Conservation (phyloP, 2,797 vertebrate species). For the Ambastaia sidthimunki region DNA sequence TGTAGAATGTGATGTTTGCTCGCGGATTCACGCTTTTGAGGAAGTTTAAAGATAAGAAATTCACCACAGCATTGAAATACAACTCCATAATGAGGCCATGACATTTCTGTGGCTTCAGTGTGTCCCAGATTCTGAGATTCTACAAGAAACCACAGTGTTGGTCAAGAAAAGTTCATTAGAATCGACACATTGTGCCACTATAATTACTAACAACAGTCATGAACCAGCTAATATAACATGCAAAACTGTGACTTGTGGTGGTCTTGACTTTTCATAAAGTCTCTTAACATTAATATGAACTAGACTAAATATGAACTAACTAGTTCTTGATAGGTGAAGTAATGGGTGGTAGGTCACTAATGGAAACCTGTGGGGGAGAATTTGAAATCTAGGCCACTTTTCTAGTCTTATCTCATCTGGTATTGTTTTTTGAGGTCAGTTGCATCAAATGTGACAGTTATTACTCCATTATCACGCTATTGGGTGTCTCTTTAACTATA, state of each 20-base stretch:
- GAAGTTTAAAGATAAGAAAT: slow-evolving; percentile 35
- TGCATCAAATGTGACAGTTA: background rate
- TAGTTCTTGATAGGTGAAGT: background rate
- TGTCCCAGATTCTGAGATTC: slow-evolving; percentile 60
- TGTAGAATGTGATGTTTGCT: slow-evolving; percentile 24
- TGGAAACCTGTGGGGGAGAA: slow-evolving; percentile 26
- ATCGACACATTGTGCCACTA: background rate
- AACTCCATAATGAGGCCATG: slow-evolving; percentile 49
- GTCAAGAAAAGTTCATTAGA: slow-evolving; percentile 41
- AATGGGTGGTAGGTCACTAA: slow-evolving; percentile 10
- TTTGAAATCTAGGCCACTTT: slow-evolving; percentile 36
- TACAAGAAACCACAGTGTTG: slow-evolving; percentile 32
- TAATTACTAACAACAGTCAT: background rate
- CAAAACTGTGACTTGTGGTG: background rate
- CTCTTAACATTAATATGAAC: background rate
- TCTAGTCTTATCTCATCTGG: background rate
- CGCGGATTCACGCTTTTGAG: background rate
- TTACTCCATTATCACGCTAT: background rate
- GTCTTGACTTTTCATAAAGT: background rate
- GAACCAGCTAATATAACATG: background rate
- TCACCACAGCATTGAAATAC: slow-evolving; percentile 30
- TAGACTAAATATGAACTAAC: background rate
- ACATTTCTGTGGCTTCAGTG: slow-evolving; percentile 44
- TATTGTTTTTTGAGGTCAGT: slow-evolving; percentile 32
- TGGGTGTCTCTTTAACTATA: background rate